Conservation (phyloP, 2,797 vertebrate species). For the Dendrocincla fuliginosa region DNA sequence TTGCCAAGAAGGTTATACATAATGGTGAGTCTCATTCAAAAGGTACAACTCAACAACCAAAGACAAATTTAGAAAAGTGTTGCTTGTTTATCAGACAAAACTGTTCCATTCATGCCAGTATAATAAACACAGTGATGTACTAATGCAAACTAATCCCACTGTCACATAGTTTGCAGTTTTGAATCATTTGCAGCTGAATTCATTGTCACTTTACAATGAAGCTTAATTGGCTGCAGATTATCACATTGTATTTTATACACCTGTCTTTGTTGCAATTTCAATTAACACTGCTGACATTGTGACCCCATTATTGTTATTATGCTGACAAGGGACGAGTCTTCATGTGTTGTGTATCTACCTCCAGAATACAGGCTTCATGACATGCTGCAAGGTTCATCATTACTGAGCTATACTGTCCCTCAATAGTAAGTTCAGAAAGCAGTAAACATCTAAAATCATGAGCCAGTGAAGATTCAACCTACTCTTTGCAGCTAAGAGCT, state of each 20-base stretch:
- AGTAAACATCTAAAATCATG: background rate
- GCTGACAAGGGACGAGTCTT: background rate
- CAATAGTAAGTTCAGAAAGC: background rate
- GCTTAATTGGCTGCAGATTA: background rate
- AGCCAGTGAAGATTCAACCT: background rate
- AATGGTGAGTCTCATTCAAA: background rate
- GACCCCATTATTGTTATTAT: background rate
- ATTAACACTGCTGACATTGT: background rate
- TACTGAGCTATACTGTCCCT: background rate
- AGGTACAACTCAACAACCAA: background rate
- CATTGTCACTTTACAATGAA: background rate
- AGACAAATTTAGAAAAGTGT: background rate
- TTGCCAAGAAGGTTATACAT: background rate
- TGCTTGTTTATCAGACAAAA: background rate
- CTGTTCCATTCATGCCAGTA: background rate
- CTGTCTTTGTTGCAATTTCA: conserved; percentile 1
- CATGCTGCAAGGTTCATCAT: background rate
- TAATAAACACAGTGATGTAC: background rate
- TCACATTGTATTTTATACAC: background rate
- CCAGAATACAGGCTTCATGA: background rate
- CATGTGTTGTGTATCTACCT: background rate
- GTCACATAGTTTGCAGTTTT: background rate
- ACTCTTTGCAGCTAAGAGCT: background rate
- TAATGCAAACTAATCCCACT: background rate
- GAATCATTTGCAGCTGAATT: background rate